phyloP scores from a whole-genome alignment of 2,797 vertebrate species.

The Telmatherina bonti region DNA sequence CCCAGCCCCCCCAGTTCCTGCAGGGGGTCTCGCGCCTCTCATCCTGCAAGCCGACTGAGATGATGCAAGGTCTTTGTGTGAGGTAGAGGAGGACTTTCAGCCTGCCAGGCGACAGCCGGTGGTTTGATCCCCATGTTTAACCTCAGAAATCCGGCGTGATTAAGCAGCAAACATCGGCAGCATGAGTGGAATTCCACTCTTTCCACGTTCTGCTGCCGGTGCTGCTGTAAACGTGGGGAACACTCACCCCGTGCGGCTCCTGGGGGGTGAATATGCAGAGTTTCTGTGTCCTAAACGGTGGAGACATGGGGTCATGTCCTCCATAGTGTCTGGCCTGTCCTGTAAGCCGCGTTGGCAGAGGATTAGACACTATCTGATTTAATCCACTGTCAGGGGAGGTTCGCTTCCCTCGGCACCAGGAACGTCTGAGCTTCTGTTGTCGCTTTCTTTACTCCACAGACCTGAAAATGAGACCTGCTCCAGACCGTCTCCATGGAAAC shows the following conservation, averaged over 20 bases:
- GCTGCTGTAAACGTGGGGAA: no score
- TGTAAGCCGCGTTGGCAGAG: slow-evolving; percentile 70
- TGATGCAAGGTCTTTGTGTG: slow-evolving; percentile 42
- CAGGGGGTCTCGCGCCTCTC: slow-evolving; percentile 53
- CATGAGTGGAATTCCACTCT: neutral
- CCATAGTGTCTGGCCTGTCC: slow-evolving; percentile 62
- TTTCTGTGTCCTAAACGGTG: slow-evolving; percentile 24
- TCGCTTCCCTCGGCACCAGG: slow-evolving; percentile 58
- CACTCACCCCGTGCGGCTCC: no score
- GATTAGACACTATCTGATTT: slow-evolving; percentile 81
- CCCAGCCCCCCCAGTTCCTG: slow-evolving; percentile 38
- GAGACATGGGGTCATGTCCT: slow-evolving; percentile 70
- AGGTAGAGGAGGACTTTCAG: slow-evolving; percentile 29
- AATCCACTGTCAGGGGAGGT: slow-evolving; percentile 70
- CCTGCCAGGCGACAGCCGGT: slow-evolving; percentile 16
- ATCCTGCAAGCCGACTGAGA: slow-evolving; percentile 34
- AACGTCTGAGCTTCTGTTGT: slow-evolving; percentile 47
- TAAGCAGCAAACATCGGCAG: neutral
- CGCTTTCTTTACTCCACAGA: no score
- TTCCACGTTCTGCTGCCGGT: no score
- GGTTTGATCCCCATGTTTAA: slow-evolving; percentile 41
- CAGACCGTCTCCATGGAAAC: no score
- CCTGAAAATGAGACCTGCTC: no score
- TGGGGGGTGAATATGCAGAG: no score
- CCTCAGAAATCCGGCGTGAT: slow-evolving; percentile 24